Evolutionary conservation across 2,888 invertebrate genomes (phyloP).

Genomic region (Ramazzottius varieornatus): DNA sequence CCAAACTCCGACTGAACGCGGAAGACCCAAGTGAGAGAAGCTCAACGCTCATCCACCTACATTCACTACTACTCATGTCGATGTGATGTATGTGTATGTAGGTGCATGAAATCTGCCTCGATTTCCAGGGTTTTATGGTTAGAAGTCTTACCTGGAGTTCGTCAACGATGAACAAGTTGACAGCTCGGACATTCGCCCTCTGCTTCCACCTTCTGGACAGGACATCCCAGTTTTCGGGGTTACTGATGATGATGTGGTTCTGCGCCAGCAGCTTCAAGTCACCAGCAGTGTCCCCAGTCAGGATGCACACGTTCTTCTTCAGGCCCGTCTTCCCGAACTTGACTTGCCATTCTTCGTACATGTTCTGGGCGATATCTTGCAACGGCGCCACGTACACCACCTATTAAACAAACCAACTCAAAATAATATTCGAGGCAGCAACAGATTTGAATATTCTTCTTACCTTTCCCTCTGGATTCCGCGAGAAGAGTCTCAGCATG

Average conservation of each 20-base stretch:
- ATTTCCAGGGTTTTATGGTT: too few species aligned
- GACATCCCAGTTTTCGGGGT: conserved; percentile 96
- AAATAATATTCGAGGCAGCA: too few species aligned
- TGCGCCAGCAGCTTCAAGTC: conserved; percentile 57
- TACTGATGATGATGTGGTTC: conserved; percentile 81
- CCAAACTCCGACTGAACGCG: not conserved
- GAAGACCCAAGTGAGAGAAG: not conserved
- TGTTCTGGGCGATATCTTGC: not conserved
- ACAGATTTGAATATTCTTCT: too few species aligned
- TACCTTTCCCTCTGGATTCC: conserved; percentile 30
- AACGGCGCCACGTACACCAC: conserved; percentile 70
- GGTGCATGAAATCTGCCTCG: too few species aligned
- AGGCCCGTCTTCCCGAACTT: conserved; percentile 39
- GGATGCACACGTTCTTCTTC: conserved; percentile 48
- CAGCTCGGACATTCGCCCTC: conserved; percentile 85
- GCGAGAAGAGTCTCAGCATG: conserved; percentile 53
- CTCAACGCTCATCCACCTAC: too few species aligned
- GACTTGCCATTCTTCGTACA: conserved; percentile 62
- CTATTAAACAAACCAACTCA: too few species aligned
- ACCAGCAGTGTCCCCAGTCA: conserved; percentile 89
- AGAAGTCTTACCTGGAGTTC: too few species aligned
- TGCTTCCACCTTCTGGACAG: conserved; percentile 95
- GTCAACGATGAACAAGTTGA: conserved; percentile 82
- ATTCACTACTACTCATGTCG: too few species aligned
- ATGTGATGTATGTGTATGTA: too few species aligned